Conservation (phyloP, 2,113 vertebrate genomes). For the Istiophorus platypterus region DNA sequence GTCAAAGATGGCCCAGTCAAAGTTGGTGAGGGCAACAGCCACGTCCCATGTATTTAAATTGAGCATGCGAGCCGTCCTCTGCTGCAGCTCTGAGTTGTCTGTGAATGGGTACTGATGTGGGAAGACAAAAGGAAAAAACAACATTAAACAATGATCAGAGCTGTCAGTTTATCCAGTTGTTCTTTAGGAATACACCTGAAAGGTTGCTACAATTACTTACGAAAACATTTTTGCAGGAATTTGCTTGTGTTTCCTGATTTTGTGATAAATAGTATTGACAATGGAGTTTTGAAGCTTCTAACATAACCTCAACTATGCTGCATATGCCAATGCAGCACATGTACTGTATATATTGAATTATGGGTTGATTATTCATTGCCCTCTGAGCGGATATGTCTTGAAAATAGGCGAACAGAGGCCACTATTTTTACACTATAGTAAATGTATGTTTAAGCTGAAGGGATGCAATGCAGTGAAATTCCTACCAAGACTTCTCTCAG, state of each 20-base stretch:
- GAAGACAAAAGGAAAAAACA: background rate
- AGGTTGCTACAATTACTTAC: background rate
- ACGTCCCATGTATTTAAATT: constrained; percentile 98
- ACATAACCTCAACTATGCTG: background rate
- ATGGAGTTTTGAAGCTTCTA: background rate
- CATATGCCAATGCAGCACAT: too few relatives aligned
- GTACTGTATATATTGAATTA: background rate
- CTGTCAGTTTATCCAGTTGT: background rate
- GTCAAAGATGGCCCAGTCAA: constrained; percentile 95
- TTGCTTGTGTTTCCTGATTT: background rate
- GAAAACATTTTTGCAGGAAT: background rate
- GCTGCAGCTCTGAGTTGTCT: constrained; percentile 91
- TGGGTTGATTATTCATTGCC: background rate
- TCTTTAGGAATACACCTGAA: background rate
- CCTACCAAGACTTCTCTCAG: constrained; percentile 91
- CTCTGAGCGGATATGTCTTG: background rate
- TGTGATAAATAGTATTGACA: background rate
- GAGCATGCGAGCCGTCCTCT: constrained; percentile 90
- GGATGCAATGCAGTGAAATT: constrained; percentile 1
- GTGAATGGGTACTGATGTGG: constrained; percentile 87
- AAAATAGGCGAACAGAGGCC: background rate
- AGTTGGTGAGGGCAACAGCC: constrained; percentile 92
- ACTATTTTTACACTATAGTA: background rate
- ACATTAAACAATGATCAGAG: background rate
- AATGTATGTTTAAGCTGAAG: background rate